phyloP scores from a whole-genome alignment of 2,113 vertebrate genomes.

The Hemiscyllium ocellatum region DNA sequence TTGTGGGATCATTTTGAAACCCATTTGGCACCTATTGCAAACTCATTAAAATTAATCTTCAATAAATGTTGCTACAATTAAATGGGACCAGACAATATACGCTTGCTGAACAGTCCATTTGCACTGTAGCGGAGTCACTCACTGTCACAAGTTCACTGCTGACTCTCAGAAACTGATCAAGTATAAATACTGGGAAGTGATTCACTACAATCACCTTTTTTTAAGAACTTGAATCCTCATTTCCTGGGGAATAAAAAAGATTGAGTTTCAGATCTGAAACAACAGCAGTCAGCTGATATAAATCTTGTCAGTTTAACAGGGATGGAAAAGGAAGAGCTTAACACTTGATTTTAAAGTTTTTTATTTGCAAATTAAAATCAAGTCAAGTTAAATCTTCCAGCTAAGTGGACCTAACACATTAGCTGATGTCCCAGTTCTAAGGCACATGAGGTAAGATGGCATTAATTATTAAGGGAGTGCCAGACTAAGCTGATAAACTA shows the following conservation, averaged over 20 bases:
- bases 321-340: not conserved
- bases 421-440: not conserved
- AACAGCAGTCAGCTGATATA: not conserved
- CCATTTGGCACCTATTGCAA: not conserved
- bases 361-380: not conserved
- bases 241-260: not conserved
- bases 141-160: not conserved
- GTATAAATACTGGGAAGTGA: not conserved
- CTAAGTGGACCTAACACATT: not conserved
- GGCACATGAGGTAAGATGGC: not conserved
- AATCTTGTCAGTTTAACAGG: slow-evolving; percentile 7
- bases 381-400: not conserved
- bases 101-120: not conserved
- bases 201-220: not conserved
- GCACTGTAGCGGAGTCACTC: not conserved
- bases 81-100: not conserved
- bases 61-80: not conserved
- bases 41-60: not conserved
- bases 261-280: not conserved
- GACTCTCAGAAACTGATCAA: not conserved
- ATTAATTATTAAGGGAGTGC: not conserved
- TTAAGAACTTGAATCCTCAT: not conserved
- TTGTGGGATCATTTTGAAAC: not conserved
- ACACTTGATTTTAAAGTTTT: not conserved
- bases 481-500: not conserved